Conservation (phyloP, 2,113 vertebrate genomes). For the Promerops cafer region DNA sequence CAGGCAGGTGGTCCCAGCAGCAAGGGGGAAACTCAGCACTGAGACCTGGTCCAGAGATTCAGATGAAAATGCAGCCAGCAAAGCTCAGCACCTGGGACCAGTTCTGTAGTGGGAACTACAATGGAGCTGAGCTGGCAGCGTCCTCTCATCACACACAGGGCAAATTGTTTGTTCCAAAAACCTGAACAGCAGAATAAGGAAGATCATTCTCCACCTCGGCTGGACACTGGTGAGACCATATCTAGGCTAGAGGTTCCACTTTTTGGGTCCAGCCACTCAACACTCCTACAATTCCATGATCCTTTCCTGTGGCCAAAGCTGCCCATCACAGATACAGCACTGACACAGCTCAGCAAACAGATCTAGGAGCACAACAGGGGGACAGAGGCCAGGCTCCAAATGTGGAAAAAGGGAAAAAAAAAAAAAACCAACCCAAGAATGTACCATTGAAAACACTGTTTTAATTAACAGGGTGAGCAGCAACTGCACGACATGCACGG, state of each 20-base stretch:
- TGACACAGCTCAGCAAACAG: not conserved
- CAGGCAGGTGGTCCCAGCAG: not conserved
- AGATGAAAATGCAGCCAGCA: rapidly evolving
- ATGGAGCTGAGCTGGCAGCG: not conserved
- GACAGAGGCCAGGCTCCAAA: not conserved
- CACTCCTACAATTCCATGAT: rapidly evolving
- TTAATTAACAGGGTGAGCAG: slow-evolving; percentile 22
- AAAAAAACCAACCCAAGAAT: not conserved
- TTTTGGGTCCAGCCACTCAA: not conserved
- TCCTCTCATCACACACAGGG: no score
- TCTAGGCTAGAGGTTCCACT: not conserved
- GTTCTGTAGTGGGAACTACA: not conserved
- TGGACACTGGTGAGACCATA: not conserved
- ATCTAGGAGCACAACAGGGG: not conserved
- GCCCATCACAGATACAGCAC: rapidly evolving
- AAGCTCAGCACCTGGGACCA: not conserved
- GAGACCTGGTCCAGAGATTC: rapidly evolving
- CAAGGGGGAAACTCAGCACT: rapidly evolving
- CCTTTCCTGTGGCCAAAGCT: not conserved
- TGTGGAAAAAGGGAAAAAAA: not conserved
- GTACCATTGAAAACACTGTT: not conserved
- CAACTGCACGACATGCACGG: not conserved
- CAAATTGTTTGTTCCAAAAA: not conserved
- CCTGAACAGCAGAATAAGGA: rapidly evolving
- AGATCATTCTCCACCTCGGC: not conserved